Conservation (phyloP, 64 coral and sea anemone species). For the Actinia equina region DNA sequence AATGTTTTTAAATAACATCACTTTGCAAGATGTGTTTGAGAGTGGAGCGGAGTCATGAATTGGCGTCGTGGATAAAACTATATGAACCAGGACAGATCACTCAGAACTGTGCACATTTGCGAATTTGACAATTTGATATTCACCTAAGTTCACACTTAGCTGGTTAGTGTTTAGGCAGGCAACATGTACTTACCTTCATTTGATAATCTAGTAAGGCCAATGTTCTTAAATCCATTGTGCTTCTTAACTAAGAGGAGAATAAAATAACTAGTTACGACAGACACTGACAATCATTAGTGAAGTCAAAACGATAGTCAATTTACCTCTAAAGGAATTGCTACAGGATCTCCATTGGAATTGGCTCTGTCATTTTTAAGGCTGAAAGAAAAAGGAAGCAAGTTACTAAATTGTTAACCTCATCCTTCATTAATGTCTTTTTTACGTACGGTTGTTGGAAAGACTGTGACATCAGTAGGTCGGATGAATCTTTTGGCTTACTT, state of each 20-base stretch:
- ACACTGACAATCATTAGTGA: neutral
- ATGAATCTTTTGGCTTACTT: neutral
- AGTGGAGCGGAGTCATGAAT: too few species aligned
- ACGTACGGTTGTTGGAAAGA: neutral
- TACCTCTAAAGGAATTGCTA: neutral
- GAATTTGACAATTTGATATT: too few species aligned
- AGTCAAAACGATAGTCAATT: neutral
- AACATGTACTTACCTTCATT: conserved; percentile 60
- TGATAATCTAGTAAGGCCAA: conserved; percentile 74
- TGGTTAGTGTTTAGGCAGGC: too few species aligned
- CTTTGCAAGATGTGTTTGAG: too few species aligned
- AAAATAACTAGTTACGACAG: neutral
- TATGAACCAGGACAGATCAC: too few species aligned
- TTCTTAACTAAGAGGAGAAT: conserved; percentile 41
- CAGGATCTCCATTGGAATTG: neutral
- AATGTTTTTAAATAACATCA: too few species aligned
- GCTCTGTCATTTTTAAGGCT: neutral
- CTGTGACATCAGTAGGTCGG: neutral
- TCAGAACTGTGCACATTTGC: too few species aligned
- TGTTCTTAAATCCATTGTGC: conserved; percentile 52
- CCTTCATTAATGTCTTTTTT: neutral
- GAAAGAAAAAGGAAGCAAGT: neutral
- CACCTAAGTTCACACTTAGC: too few species aligned
- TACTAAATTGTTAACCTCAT: neutral
- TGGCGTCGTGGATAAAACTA: too few species aligned